phyloP scores from a whole-genome alignment of 2,797 vertebrate genomes.

The Pseudopleuronectes americanus region DNA sequence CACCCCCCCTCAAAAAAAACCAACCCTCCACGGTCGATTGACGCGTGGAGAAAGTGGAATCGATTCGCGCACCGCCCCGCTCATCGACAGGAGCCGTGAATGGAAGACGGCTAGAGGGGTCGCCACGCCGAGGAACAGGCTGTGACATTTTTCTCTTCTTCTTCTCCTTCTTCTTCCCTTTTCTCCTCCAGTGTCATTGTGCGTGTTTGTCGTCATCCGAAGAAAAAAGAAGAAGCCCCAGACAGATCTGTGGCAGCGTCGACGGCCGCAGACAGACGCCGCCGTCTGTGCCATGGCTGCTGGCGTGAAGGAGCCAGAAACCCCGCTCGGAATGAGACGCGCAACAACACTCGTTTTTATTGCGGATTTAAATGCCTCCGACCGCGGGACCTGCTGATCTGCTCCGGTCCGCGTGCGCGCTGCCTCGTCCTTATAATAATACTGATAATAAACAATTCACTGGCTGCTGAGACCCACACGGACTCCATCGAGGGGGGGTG shows the following conservation, averaged over 20 bases:
- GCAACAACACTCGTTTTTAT: slow-evolving; percentile 51
- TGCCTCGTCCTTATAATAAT: slow-evolving; percentile 41
- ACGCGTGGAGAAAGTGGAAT: slow-evolving; percentile 68
- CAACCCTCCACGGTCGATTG: slow-evolving; percentile 51
- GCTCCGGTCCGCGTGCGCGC: slow-evolving; percentile 68
- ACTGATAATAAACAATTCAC: slow-evolving; percentile 55
- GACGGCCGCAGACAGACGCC: slow-evolving; percentile 55
- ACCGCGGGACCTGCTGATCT: slow-evolving; percentile 69
- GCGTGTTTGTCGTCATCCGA: not conserved
- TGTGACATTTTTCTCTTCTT: slow-evolving; percentile 36
- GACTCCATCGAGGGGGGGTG: slow-evolving; percentile 29
- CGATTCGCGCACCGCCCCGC: slow-evolving; percentile 49
- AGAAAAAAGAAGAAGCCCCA: too few relatives aligned
- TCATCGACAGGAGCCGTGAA: slow-evolving; percentile 65
- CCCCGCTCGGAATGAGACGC: slow-evolving; percentile 63
- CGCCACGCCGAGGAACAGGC: slow-evolving; percentile 50
- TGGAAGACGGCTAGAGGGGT: slow-evolving; percentile 76
- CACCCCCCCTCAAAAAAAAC: not conserved
- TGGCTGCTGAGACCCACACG: slow-evolving; percentile 44
- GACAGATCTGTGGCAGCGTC: not conserved
- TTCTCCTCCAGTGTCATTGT: slow-evolving; percentile 8
- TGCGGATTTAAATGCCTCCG: slow-evolving; percentile 84
- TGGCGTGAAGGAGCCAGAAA: slow-evolving; percentile 57
- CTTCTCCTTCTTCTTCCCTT: not conserved
- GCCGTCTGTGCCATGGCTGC: slow-evolving; percentile 64